Evolutionary conservation across 2,113 vertebrate species (phyloP).

Genomic region (Gnathonemus echidnorhynchus): DNA sequence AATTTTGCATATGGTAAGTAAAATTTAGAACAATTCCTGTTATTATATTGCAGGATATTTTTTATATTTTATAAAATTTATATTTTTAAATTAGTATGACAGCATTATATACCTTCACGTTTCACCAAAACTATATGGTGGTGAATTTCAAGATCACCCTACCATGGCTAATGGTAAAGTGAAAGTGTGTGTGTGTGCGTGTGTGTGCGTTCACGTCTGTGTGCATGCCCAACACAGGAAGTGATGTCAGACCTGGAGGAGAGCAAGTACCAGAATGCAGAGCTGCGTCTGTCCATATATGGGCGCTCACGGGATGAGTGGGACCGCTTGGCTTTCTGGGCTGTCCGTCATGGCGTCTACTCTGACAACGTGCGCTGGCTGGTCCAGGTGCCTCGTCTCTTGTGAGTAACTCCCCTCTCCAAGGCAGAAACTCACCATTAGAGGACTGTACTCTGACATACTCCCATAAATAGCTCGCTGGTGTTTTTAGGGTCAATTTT

Average conservation of each 20-base stretch:
- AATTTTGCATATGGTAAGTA: background rate
- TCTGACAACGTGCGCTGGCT: constrained; percentile 96
- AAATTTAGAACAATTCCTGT: background rate
- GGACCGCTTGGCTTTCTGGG: constrained; percentile 88
- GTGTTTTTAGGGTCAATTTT: background rate
- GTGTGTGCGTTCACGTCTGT: background rate
- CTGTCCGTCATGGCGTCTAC: constrained; percentile 77
- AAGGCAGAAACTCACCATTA: background rate
- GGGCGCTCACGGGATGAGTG: constrained; percentile 86
- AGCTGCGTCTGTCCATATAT: constrained; percentile 89
- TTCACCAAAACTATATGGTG: background rate
- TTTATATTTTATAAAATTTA: too few relatives aligned
- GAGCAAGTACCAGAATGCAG: constrained; percentile 94
- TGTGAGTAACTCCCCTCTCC: constrained; percentile 65
- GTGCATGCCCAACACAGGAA: constrained; percentile 60
- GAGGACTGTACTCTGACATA: background rate
- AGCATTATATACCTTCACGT: background rate
- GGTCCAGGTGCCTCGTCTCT: constrained; percentile 87
- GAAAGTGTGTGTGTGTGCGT: background rate
- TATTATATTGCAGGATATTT: background rate
- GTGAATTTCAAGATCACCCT: background rate
- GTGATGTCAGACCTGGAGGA: constrained; percentile 93
- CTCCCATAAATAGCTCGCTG: background rate
- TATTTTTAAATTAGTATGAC: background rate
- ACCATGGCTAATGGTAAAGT: background rate